Base-by-base conservation (phyloP, 1,140 invertebrate genomes). In the Drosophila grimshawi region DNA sequence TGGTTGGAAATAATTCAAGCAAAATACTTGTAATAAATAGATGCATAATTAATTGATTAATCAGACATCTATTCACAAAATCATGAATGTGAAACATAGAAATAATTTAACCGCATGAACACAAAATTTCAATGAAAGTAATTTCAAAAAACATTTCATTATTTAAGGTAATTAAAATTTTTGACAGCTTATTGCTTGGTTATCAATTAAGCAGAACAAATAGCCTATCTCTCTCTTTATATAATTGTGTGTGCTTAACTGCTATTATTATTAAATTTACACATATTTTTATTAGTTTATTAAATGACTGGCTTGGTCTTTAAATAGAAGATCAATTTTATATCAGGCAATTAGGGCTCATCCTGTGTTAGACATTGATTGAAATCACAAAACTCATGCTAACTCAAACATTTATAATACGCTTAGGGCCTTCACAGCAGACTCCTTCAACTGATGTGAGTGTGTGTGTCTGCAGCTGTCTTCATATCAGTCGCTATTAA, bases 401-500 rank as follows among this genome's bases (percentile, higher is more conserved):
- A 46, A 46, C 41, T 19, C 41, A 6, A 43, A 11, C 57, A 46
- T 60, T 48, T 60, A 60, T 45, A 48, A 60, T 35, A 60, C 43
- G 43, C 43, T 46, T 46, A 33, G 30, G n/a, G 30, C n/a, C 56
- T 6, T 30, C 7, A 33, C 41, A 41, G 19, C 56, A 46, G 32
- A 60, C 57, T 33, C 41, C 56, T 35, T 10, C 32, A 62, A 45
- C 39, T 39, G 56, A 61, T 27, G 33, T 30, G 39, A 10, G 39
- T 39, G n/a, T 52, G 29, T 30, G 19, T 61, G 48, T 27, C 11
- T 39, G 27, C 10, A 70, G 64, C 65, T 73, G 78, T 81, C 78
- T 70, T 60, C 69, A 83, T 80, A 88, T 78, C 76, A 83, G 76
- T 72, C 67, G 53, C 48, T 69, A 80, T 80, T 88, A 83, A 83